A percentile compares a stretch with the other conserved stretches of the same genome.
phyloP scores from a whole-genome alignment of 2,797 vertebrate species.

The Hypotaenidia okinawae region DNA sequence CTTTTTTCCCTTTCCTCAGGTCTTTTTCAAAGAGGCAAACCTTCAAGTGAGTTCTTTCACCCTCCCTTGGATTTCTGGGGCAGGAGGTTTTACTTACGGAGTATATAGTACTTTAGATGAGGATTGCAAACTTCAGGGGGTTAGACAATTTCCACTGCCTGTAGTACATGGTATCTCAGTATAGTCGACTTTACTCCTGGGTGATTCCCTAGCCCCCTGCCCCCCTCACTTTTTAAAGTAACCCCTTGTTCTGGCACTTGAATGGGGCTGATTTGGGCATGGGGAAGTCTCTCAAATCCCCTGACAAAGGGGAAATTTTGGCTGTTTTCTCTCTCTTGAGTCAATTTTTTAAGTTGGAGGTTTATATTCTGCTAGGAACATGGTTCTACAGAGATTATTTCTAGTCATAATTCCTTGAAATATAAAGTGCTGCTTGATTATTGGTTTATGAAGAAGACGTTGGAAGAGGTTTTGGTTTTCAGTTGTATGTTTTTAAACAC shows the following conservation, averaged over 20 bases:
- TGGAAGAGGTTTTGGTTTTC: not conserved
- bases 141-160: conserved; percentile 40
- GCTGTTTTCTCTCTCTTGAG: not conserved
- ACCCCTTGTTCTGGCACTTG: not conserved
- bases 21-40: conserved; percentile 74
- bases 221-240: not conserved
- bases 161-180: conserved; percentile 46
- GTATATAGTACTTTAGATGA: conserved; percentile 58
- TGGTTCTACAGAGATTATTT: not conserved
- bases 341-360: not conserved
- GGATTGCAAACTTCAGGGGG: conserved; percentile 62
- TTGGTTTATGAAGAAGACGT: not conserved
- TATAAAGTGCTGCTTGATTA: not conserved
- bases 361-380: not conserved
- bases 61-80: conserved; percentile 72
- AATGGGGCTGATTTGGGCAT: not conserved
- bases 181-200: conserved; percentile 23
- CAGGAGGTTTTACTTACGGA: conserved; percentile 70
- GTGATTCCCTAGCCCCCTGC: not conserved
- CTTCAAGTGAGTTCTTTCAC: conserved; percentile 73
- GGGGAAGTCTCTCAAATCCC: not conserved
- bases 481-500: not conserved
- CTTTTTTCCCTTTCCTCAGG: conserved; percentile 61
- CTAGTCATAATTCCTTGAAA: not conserved
- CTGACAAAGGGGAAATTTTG: not conserved